Evolutionary conservation across 2,888 invertebrate genomes (phyloP).

Genomic region (Hyalella azteca): DNA sequence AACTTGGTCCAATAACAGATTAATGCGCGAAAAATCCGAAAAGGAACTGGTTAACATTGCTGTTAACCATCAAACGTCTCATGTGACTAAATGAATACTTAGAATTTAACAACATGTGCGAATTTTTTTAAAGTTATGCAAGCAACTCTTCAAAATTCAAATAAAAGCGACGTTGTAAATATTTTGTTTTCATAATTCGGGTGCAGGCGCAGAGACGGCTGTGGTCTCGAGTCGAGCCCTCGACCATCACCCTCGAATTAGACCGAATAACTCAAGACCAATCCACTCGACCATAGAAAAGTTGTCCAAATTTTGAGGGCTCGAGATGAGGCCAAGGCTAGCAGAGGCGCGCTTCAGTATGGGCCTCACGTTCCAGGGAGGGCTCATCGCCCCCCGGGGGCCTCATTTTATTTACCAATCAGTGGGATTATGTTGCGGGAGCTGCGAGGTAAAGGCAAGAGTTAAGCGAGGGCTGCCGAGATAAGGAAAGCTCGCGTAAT

Average conservation of each 20-base stretch:
- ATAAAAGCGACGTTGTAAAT: too few species aligned
- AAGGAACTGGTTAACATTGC: too few species aligned
- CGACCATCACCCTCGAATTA: conserved; percentile 10
- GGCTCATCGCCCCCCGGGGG: conserved; percentile 28
- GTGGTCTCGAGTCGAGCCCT: too few species aligned
- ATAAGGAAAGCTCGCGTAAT: neutral
- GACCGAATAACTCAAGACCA: conserved; percentile 4
- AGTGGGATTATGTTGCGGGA: conserved; percentile 26
- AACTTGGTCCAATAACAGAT: too few species aligned
- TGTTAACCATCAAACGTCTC: too few species aligned
- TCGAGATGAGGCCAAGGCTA: neutral
- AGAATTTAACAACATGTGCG: too few species aligned
- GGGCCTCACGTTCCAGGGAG: conserved; percentile 20
- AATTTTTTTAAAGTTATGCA: too few species aligned
- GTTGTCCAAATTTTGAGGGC: conserved; percentile 8
- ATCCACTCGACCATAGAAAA: conserved; percentile 24
- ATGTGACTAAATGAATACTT: too few species aligned
- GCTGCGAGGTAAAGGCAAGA: neutral
- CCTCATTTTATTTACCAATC: conserved; percentile 36
- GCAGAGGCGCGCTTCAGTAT: neutral
- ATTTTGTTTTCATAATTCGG: too few species aligned
- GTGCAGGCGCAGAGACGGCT: too few species aligned
- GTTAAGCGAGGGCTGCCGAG: neutral
- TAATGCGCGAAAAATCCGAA: too few species aligned
- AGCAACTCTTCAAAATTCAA: too few species aligned